Base-by-base conservation (phyloP, 2,113 vertebrate genomes). In the Callochromis pleurospilus region DNA sequence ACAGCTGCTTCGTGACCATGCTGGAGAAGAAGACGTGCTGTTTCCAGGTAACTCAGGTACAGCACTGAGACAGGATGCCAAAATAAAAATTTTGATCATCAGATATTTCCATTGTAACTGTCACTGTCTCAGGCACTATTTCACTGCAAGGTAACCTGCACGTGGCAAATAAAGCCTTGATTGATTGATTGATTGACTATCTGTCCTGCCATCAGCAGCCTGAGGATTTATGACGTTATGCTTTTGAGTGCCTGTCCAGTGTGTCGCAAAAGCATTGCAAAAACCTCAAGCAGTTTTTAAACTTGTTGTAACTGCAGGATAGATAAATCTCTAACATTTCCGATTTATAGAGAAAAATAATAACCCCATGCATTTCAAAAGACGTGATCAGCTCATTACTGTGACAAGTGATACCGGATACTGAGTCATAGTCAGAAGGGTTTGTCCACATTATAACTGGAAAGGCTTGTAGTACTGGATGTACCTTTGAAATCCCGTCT, bases 381-480 rank as follows among this genome's bases (percentile, higher is more conserved):
- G 12, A 26, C 0, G 3, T 1, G 3, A 49, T 47, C 0, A 49
- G 9, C 70, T 49, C 24, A 19, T 75, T 75, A 49, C 42, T 49
- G 42, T 31, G 42, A 75, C 24, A 47, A 49, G 70, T 45, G 65
- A 38, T 73, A 42, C 38, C 3, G 24, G 40, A 33, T 75, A 15
- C 9, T 75, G 70, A 75, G 40, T 75, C 70, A 75, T 2, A 21
- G 29, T 53, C 9, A 26, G 36, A 75, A 21, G 42, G 79, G 49
- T 70, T n/a, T 24, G 45, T 26, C 14, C 40, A 2, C 12, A 79
- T 65, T 65, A 49, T 45, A 88, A 84, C 86, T 60, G 58, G 86
- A 88, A 82, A 70, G 29, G 62, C 88, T 53, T 55, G 89, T 88
- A 51, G 6, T 82, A 70, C 86, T 49, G 81, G 88, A 84, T 91